These are phyloP conservation scores for Dromius quadrimaculatus DNA, from an alignment of 2,888 invertebrate genomes.

Conservation along the genomic window DNA sequence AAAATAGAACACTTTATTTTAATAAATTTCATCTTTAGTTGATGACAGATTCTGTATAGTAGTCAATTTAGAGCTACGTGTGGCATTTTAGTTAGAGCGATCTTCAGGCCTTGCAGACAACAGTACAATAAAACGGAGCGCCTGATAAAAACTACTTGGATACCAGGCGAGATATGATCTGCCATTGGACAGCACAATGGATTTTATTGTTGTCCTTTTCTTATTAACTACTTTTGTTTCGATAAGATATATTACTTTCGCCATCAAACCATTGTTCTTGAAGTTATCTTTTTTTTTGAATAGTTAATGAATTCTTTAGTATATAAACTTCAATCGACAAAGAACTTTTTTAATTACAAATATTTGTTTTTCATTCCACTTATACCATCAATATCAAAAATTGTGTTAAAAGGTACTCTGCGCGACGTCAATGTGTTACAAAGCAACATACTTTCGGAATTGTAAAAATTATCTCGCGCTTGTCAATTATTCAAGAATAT, in stretches of 20 bases:
- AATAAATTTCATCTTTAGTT: not conserved
- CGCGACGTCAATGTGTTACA: no score
- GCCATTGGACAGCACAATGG: constrained; percentile 38
- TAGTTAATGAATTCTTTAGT: constrained; percentile 19
- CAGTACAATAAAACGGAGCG: constrained; percentile 28
- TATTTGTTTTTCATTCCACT: no score
- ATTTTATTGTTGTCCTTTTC: constrained; percentile 29
- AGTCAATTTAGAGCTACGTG: not conserved
- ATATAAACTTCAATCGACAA: not conserved
- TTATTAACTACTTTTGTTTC: constrained; percentile 34
- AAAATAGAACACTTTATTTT: constrained; percentile 58
- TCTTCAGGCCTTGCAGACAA: constrained; percentile 3
- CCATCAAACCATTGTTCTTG: constrained; percentile 9
- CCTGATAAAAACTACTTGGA: constrained; percentile 24
- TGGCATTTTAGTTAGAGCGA: not conserved
- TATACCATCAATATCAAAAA: no score
- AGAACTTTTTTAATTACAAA: not conserved
- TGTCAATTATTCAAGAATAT: no score
- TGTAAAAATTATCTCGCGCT: no score
- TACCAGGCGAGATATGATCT: constrained; percentile 37
- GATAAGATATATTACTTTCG: constrained; percentile 24
- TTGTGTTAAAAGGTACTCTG: no score
- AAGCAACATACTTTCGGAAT: no score
- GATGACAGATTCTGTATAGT: not conserved
- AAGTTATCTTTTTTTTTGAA: not conserved